A percentile compares a stretch with the other conserved stretches of the same genome.
These are phyloP conservation scores for Acronicta psi DNA, from an alignment of 2,888 invertebrate species.

Conservation along the genomic window DNA sequence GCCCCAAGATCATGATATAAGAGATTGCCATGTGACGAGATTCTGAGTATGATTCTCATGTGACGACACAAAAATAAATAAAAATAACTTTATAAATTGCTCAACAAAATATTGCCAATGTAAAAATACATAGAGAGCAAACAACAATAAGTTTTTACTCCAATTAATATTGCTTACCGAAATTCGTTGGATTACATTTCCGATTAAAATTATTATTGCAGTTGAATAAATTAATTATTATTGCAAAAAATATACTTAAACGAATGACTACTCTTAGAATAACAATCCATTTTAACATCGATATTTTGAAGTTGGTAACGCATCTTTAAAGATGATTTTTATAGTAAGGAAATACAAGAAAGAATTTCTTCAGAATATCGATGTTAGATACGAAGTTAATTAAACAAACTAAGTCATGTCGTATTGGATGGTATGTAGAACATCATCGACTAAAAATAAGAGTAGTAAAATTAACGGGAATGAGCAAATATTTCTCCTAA, in stretches of 20 bases:
- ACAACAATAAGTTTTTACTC: constrained; percentile 50
- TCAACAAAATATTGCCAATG: constrained; percentile 51
- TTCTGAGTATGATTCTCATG: constrained; percentile 52
- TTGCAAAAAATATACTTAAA: constrained; percentile 62
- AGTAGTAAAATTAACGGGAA: constrained; percentile 63
- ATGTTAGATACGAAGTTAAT: constrained; percentile 21
- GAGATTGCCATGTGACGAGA: constrained; percentile 61
- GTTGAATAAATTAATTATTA: constrained; percentile 68
- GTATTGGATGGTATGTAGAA: constrained; percentile 77
- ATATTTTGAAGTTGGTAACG: constrained; percentile 21
- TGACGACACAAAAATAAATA: constrained; percentile 34
- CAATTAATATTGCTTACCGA: constrained; percentile 81
- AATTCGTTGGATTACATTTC: constrained; percentile 76
- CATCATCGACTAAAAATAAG: constrained; percentile 59
- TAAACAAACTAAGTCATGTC: constrained; percentile 76
- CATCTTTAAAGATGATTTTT: constrained; percentile 2
- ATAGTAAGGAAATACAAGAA: constrained; percentile 1
- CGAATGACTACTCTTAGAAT: constrained; percentile 55
- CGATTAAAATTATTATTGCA: constrained; percentile 58
- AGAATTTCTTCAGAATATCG: constrained; percentile 24
- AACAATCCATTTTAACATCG: constrained; percentile 39
- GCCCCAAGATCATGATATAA: constrained; percentile 79
- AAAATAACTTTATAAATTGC: constrained; percentile 14
- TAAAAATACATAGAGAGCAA: constrained; percentile 63
- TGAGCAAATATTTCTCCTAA: constrained; percentile 68